Evolutionary conservation across 2,888 invertebrate species (phyloP).

Genomic region (Leptogaster cylindrica): DNA sequence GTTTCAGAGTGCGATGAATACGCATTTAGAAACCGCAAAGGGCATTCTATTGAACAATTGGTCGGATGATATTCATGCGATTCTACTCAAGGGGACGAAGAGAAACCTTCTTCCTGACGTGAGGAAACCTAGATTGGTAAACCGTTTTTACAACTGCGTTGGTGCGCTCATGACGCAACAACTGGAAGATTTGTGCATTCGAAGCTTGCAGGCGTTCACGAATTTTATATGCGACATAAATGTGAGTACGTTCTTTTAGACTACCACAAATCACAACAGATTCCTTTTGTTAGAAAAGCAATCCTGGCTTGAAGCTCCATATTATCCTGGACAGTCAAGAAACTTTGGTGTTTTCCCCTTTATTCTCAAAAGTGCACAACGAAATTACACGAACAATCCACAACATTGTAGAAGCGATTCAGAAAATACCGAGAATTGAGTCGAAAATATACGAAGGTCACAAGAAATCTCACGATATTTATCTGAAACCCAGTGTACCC

Average conservation of each 20-base stretch:
- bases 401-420: constrained; percentile 75
- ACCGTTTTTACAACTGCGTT: constrained; percentile 83
- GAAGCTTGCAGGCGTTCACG: constrained; percentile 79
- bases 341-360: constrained; percentile 73
- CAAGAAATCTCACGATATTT: constrained; percentile 50
- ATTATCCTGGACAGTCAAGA: constrained; percentile 62
- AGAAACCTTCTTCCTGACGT: constrained; percentile 73
- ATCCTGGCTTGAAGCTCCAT: constrained; percentile 69
- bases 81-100: constrained; percentile 67
- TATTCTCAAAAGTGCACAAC: constrained; percentile 76
- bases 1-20: constrained; percentile 58
- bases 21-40: constrained; percentile 73
- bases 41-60: constrained; percentile 68
- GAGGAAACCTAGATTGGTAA: constrained; percentile 69
- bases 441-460: constrained; percentile 66
- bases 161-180: constrained; percentile 88
- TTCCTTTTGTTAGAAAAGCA: constrained; percentile 65
- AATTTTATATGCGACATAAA: constrained; percentile 78
- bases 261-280: background rate
- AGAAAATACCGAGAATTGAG: constrained; percentile 79
- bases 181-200: constrained; percentile 79
- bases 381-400: constrained; percentile 75
- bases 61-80: constrained; percentile 59
- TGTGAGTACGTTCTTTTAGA: constrained; percentile 62
- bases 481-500: constrained; percentile 72